Base-by-base conservation (phyloP, 2,797 vertebrate genomes). In the Melanotaenia maccullochi region DNA sequence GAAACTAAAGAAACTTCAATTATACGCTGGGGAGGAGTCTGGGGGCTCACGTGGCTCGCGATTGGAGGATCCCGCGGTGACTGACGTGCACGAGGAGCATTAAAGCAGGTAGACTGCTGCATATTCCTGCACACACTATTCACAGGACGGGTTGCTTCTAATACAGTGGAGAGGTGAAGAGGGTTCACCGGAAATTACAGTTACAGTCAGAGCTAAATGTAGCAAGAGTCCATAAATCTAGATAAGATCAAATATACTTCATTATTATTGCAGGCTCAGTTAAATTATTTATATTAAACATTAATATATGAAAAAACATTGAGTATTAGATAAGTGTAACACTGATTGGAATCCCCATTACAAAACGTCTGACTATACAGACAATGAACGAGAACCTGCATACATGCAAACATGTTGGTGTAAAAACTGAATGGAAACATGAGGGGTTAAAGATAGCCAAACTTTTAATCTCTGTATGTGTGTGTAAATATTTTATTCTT, bases 1-100 rank as follows among this genome's bases (percentile, higher is more conserved):
- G 93, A 93, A 93, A 94, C 93, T 93, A 91, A 93, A 93, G 93
- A 94, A 95, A 95, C 90, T 94, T 94, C 91, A 91, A 90, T 93
- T 92, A 93, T 92, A 90, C 90, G 67, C 83, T 1, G 91, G 93
- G 90, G 96, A 91, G 94, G 94, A 85, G 91, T 65, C 87, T 85
- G 60, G 59, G 69, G 72, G 73, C 89, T 86, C 78, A 20, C 62
- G 76, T 0, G 83, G 75, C 74, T 77, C 74, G 70, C 84, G 78
- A 97, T 95, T 96, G 95, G 96, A 86, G 78, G 92, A 57, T 3
- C 42, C 51, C 9, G 47, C 33, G 38, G 49, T 88, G 95, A 94
- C 58, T 85, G 95, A 87, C 92, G 75, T 71, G 5, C 79, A 32
- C 58, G 84, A 69, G 84, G 85, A 82, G 85, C 61, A 73, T 73